phyloP scores from a whole-genome alignment of 2,797 vertebrate species.

The Heteromormyrus szaboi region DNA sequence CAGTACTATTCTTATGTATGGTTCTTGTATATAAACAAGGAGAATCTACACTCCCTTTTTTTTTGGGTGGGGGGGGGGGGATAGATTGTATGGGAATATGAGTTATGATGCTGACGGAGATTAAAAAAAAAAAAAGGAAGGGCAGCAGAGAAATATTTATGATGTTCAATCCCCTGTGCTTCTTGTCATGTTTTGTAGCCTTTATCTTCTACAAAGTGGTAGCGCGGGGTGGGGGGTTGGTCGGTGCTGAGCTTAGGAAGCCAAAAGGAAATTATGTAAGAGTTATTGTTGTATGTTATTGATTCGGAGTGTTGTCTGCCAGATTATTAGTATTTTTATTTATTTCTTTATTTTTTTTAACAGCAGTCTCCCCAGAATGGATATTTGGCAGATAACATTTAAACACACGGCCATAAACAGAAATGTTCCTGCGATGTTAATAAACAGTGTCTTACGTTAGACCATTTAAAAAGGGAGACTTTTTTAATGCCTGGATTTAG shows the following conservation, averaged over 20 bases:
- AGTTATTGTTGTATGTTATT: not conserved
- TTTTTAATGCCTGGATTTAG: not conserved
- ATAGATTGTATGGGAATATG: not conserved
- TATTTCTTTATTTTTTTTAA: not conserved
- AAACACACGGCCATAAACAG: no score
- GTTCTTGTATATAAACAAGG: not conserved
- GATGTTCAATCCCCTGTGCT: not conserved
- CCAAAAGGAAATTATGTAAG: not conserved
- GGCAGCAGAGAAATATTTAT: not conserved
- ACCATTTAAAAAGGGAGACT: not conserved
- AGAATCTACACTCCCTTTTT: not conserved
- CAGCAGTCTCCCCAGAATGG: not conserved
- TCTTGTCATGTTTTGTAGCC: not conserved
- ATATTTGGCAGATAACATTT: not conserved
- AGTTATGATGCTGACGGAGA: not conserved
- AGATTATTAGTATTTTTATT: not conserved
- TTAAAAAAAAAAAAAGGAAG: not conserved
- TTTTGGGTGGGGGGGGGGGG: not conserved
- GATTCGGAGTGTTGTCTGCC: not conserved
- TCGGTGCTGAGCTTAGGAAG: not conserved
- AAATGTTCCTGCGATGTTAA: not conserved
- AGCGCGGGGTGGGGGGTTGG: not conserved
- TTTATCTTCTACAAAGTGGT: not conserved
- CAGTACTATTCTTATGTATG: not conserved
- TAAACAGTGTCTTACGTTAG: not conserved